Percentiles rank a stretch among this genome's conserved stretches.
Evolutionary conservation across 2,888 invertebrate genomes (phyloP).

Genomic region (Epirrhoe alternata): DNA sequence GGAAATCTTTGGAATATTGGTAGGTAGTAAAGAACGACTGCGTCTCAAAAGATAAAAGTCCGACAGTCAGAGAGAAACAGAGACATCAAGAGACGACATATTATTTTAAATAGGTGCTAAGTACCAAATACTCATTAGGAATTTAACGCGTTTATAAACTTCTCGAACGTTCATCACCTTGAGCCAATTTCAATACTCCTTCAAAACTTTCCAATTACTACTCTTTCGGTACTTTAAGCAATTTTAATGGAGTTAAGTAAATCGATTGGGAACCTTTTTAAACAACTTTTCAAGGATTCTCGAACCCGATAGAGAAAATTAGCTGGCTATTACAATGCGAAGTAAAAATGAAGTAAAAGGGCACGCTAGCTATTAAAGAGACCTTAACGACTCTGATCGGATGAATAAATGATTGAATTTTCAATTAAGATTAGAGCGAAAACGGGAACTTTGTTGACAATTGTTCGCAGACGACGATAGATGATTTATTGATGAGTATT

Average conservation of each 20-base stretch:
- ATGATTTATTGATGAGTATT: slow-evolving; percentile 53
- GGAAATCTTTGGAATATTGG: no score
- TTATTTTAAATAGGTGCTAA: neutral
- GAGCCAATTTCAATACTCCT: slow-evolving; percentile 24
- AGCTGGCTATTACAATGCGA: slow-evolving; percentile 66
- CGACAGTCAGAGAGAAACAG: no score
- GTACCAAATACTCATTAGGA: neutral
- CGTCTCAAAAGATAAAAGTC: no score
- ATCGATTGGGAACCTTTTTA: slow-evolving; percentile 41
- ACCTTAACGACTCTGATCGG: slow-evolving; percentile 75
- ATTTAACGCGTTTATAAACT: slow-evolving; percentile 14
- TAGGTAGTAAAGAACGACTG: no score
- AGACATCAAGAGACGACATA: no score
- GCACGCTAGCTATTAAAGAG: slow-evolving; percentile 71
- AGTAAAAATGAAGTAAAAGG: slow-evolving; percentile 71
- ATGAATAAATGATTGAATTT: slow-evolving; percentile 84
- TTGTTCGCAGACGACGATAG: slow-evolving; percentile 56
- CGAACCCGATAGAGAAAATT: slow-evolving; percentile 62
- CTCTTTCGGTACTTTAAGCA: slow-evolving; percentile 30
- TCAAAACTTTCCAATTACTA: slow-evolving; percentile 33
- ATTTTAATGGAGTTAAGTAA: slow-evolving; percentile 36
- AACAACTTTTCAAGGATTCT: slow-evolving; percentile 41
- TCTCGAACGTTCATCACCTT: slow-evolving; percentile 22
- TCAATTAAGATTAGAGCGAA: slow-evolving; percentile 78
- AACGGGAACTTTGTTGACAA: slow-evolving; percentile 72